Evolutionary conservation across 2,888 invertebrate genomes (phyloP).

Genomic region (Leucozona laternaria): DNA sequence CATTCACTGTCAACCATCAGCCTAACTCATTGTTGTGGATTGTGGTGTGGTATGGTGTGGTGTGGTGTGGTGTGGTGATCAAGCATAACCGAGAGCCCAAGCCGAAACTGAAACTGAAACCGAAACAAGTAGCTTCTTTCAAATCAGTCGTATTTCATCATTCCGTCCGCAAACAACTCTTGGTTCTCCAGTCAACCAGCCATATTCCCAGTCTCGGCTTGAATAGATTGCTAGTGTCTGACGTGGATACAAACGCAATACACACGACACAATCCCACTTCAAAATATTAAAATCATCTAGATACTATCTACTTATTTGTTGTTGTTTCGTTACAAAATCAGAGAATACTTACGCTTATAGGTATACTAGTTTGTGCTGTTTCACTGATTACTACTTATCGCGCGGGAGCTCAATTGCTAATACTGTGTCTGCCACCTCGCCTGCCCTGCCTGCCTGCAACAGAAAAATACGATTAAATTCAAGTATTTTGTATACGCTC

Average conservation of each 20-base stretch:
- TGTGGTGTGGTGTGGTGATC: too few species aligned
- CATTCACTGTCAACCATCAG: slow-evolving; percentile 30
- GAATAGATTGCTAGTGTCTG: slow-evolving; percentile 44
- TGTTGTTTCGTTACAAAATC: slow-evolving; percentile 30
- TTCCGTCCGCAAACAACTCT: slow-evolving; percentile 55
- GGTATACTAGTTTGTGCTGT: slow-evolving; percentile 66
- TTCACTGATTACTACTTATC: slow-evolving; percentile 73
- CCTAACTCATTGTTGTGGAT: neutral
- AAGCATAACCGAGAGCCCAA: neutral
- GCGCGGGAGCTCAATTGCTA: slow-evolving; percentile 55
- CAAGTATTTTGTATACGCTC: slow-evolving; percentile 47
- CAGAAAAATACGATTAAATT: slow-evolving; percentile 25
- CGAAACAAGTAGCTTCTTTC: slow-evolving; percentile 27
- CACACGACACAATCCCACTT: slow-evolving; percentile 49
- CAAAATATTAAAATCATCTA: slow-evolving; percentile 54
- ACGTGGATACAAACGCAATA: slow-evolving; percentile 41
- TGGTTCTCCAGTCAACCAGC: neutral
- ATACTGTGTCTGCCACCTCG: slow-evolving; percentile 4
- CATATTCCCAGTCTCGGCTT: slow-evolving; percentile 9
- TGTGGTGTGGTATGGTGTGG: too few species aligned
- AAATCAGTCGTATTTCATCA: slow-evolving; percentile 67
- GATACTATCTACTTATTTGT: slow-evolving; percentile 4
- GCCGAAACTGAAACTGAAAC: neutral
- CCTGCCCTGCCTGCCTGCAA: slow-evolving; percentile 11
- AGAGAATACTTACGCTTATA: slow-evolving; percentile 38